Percentiles rank a stretch among this genome's conserved stretches.
These are phyloP conservation scores for Holacanthus passer DNA, from an alignment of 2,113 vertebrate species.

Conservation along the genomic window DNA sequence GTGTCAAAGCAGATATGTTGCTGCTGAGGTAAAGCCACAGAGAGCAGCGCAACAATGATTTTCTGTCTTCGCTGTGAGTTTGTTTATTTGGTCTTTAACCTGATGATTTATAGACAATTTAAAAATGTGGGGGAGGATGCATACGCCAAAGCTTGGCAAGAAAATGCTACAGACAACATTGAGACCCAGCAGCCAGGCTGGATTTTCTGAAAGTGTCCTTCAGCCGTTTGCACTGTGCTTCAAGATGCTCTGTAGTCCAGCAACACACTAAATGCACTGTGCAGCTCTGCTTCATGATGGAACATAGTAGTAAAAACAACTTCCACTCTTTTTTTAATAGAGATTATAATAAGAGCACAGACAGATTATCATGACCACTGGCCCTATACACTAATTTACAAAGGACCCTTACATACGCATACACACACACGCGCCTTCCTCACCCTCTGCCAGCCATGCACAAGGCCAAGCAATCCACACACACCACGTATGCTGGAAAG, in stretches of 20 bases:
- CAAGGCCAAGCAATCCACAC: not conserved
- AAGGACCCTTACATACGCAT: not conserved
- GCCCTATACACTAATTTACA: too few species aligned
- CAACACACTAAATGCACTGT: not conserved
- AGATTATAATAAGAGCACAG: too few species aligned
- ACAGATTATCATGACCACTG: too few species aligned
- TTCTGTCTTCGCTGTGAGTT: constrained; percentile 21
- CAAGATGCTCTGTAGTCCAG: not conserved
- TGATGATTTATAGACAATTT: constrained; percentile 12
- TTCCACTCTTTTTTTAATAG: too few species aligned
- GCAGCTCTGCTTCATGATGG: not conserved
- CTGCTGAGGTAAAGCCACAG: constrained; percentile 10
- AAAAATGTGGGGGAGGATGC: not conserved
- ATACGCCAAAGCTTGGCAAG: not conserved
- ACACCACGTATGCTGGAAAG: not conserved
- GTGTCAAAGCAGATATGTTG: constrained; percentile 14
- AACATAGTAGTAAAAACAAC: not conserved
- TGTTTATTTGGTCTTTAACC: constrained; percentile 33
- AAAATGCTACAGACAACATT: not conserved
- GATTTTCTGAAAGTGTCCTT: not conserved
- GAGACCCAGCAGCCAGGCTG: not conserved
- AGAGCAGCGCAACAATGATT: constrained; percentile 17
- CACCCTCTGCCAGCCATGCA: not conserved
- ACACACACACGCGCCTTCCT: not conserved
- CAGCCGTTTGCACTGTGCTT: not conserved